Evolutionary conservation across 2,888 invertebrate genomes (phyloP), one percentile per base, ranked within the genome.

Genomic region (Sipha maydis): DNA sequence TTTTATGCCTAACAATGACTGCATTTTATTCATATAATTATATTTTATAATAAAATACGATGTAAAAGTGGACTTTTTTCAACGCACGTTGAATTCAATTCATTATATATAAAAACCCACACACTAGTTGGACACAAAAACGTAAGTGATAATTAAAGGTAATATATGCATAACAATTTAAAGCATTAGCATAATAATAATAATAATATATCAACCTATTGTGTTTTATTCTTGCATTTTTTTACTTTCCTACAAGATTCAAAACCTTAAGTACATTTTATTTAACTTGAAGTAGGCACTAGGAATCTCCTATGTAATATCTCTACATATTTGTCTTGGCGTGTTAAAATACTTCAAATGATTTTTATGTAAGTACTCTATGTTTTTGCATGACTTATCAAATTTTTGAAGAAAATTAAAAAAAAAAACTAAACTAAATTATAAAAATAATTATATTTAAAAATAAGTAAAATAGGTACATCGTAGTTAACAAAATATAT

Each of bases 161-260:
- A 77, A 69, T 85, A 77, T 48, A 77, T 41, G 41, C 67, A 84
- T 76, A 56, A 75, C 38, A 56, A 76, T 41, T 28, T 67, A 28
- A 84, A 67, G 73, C 41, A 69, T 28, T 28, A 77, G 34, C 54
- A 8, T 9, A 34, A 54, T 84, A 77, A 77, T 84, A 77, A 84
- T 84, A 84, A 83, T 54, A 83, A 84, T 76, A 84, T 61, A 67
- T 41, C 21, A 67, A 77, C 61, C 85, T 48, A 85, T 85, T 85
- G 85, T 85, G 85, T 85, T 85, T 48, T 4, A n/a, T 85, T 77
- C 25, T n/a, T 77, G 34, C 34, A 31, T 48, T 67, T 85, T 76
- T 75, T 85, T 5, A 61, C 41, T 77, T 84, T 85, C 67, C 25
- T 41, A 67, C 14, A 67, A 67, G 41, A 41, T 76, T 38, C n/a